Percentiles rank a stretch among this genome's conserved stretches.
Conservation (phyloP, 1,140 invertebrate species). For the Aporrectodea caliginosa region DNA sequence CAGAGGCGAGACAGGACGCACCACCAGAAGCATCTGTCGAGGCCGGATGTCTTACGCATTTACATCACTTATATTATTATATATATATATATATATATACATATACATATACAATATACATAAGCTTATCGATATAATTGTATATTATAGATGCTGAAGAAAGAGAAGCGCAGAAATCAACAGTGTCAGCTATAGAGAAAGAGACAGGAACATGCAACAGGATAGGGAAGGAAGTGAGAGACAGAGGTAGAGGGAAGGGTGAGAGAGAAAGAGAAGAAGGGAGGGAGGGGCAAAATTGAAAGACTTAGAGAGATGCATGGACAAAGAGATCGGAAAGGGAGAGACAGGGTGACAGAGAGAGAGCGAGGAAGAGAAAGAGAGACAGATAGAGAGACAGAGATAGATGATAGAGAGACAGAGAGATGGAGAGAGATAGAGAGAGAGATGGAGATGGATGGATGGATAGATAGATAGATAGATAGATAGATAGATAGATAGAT, state of each 20-base stretch:
- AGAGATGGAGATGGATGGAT: background rate
- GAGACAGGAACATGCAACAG: background rate
- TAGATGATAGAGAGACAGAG: background rate
- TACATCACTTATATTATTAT: too few relatives aligned
- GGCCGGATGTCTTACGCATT: too few relatives aligned
- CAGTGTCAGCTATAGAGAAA: background rate
- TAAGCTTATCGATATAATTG: too few relatives aligned
- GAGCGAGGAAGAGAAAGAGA: constrained; percentile 17
- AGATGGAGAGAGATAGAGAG: background rate
- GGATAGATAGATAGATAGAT: background rate
- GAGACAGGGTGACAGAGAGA: constrained; percentile 5
- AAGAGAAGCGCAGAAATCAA: background rate
- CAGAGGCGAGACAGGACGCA: too few relatives aligned
- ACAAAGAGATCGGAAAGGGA: constrained; percentile 8
- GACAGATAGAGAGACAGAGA: constrained; percentile 9
- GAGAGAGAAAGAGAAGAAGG: too few relatives aligned
- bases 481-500: background rate
- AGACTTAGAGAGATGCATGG: background rate
- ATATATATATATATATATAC: too few relatives aligned
- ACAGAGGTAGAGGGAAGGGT: background rate
- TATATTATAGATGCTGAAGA: too few relatives aligned
- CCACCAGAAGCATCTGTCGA: too few relatives aligned
- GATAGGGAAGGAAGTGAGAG: background rate
- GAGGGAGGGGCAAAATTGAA: too few relatives aligned
- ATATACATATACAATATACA: too few relatives aligned